phyloP scores from a whole-genome alignment of 2,797 vertebrate genomes.

The Sebastes minor region DNA sequence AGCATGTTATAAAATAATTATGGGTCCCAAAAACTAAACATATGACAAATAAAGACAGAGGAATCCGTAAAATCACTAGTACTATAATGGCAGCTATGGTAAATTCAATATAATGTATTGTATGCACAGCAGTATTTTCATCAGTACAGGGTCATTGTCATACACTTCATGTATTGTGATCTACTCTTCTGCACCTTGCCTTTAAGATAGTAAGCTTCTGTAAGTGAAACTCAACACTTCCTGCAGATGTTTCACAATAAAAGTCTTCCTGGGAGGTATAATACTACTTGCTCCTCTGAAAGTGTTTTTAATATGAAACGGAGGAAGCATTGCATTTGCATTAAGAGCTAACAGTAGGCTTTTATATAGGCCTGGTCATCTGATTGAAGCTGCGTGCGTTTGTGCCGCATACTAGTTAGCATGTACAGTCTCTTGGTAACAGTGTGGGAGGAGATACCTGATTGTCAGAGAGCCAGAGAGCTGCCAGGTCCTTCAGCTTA shows the following conservation, averaged over 20 bases:
- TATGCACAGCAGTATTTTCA: not conserved
- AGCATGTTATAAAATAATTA: not conserved
- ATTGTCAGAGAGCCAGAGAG: slow-evolving; percentile 99
- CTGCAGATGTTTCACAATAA: slow-evolving; percentile 1
- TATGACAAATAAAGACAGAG: not conserved
- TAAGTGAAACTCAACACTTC: not conserved
- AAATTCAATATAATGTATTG: not conserved
- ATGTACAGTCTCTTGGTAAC: not conserved
- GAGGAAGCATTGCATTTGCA: no score
- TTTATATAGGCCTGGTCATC: not conserved
- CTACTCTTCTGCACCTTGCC: not conserved
- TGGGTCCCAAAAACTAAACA: not conserved
- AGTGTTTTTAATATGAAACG: not conserved
- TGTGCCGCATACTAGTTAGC: not conserved
- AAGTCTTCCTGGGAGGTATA: not conserved
- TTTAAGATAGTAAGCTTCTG: not conserved
- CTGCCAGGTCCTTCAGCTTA: slow-evolving; percentile 98
- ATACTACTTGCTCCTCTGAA: not conserved
- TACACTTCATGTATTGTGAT: not conserved
- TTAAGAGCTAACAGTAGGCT: no score
- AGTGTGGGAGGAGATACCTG: slow-evolving; percentile 84
- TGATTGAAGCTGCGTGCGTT: not conserved
- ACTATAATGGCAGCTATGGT: not conserved
- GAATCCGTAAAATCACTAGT: not conserved
- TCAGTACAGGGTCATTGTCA: not conserved